Percentiles rank a stretch among this genome's conserved stretches.
These are phyloP conservation scores for Enteromius mattozi DNA, from an alignment of 2,797 vertebrate genomes.

Conservation along the genomic window DNA sequence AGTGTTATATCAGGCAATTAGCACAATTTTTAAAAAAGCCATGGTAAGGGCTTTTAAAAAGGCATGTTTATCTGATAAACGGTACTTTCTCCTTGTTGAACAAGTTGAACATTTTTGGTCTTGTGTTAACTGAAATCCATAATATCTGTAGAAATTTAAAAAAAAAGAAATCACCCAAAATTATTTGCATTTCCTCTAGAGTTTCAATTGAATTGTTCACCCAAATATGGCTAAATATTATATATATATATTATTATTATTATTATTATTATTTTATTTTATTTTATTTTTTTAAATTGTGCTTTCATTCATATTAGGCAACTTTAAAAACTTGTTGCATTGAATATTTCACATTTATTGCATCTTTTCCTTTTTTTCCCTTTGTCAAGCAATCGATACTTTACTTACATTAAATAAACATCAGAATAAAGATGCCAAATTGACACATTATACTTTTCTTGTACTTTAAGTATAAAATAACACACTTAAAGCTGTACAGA, in stretches of 20 bases:
- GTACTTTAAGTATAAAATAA: background rate
- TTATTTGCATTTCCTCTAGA: background rate
- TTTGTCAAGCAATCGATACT: background rate
- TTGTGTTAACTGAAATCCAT: background rate
- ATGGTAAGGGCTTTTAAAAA: background rate
- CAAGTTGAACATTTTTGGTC: background rate
- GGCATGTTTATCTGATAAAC: background rate
- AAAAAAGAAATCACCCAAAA: background rate
- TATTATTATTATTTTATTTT: no score
- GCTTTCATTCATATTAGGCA: background rate
- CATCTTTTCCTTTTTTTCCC: background rate
- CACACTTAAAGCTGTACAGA: background rate
- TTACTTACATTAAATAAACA: background rate
- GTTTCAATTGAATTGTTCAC: background rate
- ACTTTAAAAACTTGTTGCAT: background rate
- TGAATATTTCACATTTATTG: background rate
- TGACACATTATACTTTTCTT: background rate
- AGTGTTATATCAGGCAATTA: constrained; percentile 34
- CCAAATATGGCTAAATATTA: no score
- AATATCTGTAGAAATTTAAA: background rate
- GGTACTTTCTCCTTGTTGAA: background rate
- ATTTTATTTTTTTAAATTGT: no score
- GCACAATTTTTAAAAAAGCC: background rate
- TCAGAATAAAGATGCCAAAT: background rate
- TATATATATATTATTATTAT: no score